Conservation (phyloP, 92 coral and sea anemone species). For the Diadumene lineata region DNA sequence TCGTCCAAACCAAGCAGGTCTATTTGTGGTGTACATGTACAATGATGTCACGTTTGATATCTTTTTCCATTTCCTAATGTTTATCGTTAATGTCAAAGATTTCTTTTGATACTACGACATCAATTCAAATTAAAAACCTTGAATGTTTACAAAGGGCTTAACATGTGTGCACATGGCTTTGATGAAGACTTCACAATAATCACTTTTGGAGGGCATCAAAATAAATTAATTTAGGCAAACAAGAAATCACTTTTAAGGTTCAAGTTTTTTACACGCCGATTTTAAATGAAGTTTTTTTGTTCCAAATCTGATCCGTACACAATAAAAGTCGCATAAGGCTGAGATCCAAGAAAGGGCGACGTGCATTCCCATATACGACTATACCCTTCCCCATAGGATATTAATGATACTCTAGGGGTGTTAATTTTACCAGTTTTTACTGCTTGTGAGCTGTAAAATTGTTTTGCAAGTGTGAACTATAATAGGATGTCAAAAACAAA, state of each 20-base stretch:
- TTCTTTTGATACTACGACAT: constrained; percentile 9
- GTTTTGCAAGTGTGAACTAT: no score
- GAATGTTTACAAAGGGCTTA: constrained; percentile 13
- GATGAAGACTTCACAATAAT: constrained; percentile 13
- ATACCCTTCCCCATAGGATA: no score
- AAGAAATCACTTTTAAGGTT: neutral
- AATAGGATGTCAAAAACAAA: no score
- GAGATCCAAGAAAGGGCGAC: no score
- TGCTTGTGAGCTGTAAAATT: no score
- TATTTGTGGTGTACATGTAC: neutral
- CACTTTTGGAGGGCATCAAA: neutral
- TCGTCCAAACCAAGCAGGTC: neutral
- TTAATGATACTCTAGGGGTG: no score
- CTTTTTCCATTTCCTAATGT: neutral
- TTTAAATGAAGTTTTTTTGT: no score
- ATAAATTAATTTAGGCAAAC: neutral
- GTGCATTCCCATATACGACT: no score
- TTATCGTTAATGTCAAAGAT: constrained; percentile 7
- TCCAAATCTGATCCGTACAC: no score
- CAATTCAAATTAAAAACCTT: constrained; percentile 2
- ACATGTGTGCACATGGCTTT: constrained; percentile 5
- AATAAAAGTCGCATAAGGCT: no score
- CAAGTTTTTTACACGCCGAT: neutral
- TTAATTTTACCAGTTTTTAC: no score
- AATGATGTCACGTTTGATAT: constrained; percentile 5